Conservation (phyloP, 1,140 invertebrate genomes). For the Drosophila tani region DNA sequence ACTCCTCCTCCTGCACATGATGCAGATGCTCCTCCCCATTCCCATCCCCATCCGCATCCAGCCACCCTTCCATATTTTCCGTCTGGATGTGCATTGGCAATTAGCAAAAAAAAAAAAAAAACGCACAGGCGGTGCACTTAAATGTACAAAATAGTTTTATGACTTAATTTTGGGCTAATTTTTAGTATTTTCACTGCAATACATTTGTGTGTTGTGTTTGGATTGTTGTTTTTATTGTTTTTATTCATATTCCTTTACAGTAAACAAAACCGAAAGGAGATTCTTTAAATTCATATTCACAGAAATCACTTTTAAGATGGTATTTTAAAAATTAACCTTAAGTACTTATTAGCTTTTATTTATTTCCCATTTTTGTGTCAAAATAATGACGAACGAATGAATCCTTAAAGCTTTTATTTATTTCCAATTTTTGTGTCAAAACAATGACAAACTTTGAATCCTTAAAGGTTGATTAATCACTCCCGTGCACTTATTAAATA, state of each 20-base stretch:
- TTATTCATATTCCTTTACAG: slow-evolving; percentile 21
- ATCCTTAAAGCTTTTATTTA: too few species aligned
- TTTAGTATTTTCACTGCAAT: slow-evolving; percentile 59
- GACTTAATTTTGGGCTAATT: slow-evolving; percentile 73
- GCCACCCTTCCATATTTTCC: slow-evolving; percentile 22
- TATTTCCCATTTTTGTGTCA: too few species aligned
- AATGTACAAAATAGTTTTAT: slow-evolving; percentile 62
- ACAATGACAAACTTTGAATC: too few species aligned
- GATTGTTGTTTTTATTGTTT: slow-evolving; percentile 27
- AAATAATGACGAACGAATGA: too few species aligned
- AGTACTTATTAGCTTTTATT: too few species aligned
- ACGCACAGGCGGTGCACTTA: slow-evolving; percentile 26
- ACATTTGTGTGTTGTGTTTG: slow-evolving; percentile 43
- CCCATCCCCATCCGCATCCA: background rate
- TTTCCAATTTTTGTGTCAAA: too few species aligned
- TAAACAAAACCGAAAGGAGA: background rate
- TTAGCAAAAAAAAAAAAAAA: slow-evolving; percentile 7
- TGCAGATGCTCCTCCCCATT: background rate
- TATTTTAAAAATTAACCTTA: too few species aligned
- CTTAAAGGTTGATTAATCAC: too few species aligned
- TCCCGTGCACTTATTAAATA: too few species aligned
- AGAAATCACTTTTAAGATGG: background rate
- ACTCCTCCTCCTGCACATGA: slow-evolving; percentile 6
- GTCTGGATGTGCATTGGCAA: slow-evolving; percentile 35
- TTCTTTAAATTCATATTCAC: background rate